phyloP scores from a whole-genome alignment of 2,797 vertebrate genomes.

The Brachyalestes nurse region DNA sequence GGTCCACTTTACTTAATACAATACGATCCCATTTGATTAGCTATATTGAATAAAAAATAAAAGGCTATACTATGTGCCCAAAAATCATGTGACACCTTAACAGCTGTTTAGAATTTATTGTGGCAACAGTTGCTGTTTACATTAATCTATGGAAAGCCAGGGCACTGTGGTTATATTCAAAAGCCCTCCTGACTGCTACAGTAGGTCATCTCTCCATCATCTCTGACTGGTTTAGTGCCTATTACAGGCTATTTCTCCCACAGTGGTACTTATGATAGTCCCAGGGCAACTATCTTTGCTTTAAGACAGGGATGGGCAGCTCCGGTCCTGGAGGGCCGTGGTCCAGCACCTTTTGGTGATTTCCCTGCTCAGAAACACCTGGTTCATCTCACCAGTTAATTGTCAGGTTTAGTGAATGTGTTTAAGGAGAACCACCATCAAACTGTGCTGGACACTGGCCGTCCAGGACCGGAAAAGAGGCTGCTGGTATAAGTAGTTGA shows the following conservation, averaged over 20 bases:
- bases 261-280: slow-evolving; percentile 29
- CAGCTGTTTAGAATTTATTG: slow-evolving; percentile 29
- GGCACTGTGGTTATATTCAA: slow-evolving; percentile 16
- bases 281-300: slow-evolving; percentile 21
- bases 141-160: slow-evolving; percentile 43
- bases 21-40: neutral
- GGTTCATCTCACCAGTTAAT: no score
- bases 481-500: slow-evolving; percentile 8
- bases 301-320: neutral
- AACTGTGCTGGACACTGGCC: no score
- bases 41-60: slow-evolving; percentile 10
- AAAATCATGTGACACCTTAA: slow-evolving; percentile 30
- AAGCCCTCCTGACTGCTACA: neutral
- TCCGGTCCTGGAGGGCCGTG: no score
- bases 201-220: slow-evolving; percentile 39
- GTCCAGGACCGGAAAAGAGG: neutral
- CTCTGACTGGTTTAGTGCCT: slow-evolving; percentile 24
- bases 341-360: no score
- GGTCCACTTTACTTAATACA: slow-evolving; percentile 32
- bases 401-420: no score
- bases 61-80: neutral
- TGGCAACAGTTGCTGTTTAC: slow-evolving; percentile 44
- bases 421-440: no score
- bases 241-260: slow-evolving; percentile 24
- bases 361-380: no score